Evolutionary conservation across 2,113 vertebrate species (phyloP).

Genomic region (Nycticebus coucang): DNA sequence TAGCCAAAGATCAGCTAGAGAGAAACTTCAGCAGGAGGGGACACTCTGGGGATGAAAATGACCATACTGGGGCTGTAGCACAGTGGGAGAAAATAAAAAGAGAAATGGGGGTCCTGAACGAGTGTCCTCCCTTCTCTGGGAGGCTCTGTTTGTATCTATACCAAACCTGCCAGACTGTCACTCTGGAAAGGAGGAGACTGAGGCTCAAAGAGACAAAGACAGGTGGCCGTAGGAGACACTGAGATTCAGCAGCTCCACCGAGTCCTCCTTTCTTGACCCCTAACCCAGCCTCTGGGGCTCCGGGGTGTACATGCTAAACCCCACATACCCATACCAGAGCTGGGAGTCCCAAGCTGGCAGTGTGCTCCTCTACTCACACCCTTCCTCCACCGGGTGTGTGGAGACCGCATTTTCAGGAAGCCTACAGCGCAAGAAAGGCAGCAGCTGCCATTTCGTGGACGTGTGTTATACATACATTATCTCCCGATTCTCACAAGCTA

Average conservation of each 20-base stretch:
- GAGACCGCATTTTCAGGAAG: background rate
- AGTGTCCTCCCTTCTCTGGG: background rate
- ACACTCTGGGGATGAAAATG: background rate
- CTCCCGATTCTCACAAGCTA: background rate
- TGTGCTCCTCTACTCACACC: accelerated
- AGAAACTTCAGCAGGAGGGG: background rate
- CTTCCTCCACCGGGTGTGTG: background rate
- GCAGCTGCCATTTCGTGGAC: background rate
- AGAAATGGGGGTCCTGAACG: background rate
- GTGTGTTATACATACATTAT: background rate
- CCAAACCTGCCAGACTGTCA: background rate
- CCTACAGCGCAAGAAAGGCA: background rate
- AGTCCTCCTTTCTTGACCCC: background rate
- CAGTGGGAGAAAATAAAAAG: background rate
- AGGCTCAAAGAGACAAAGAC: background rate
- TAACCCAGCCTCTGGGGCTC: background rate
- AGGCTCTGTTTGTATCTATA: background rate
- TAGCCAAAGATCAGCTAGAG: conserved; percentile 1
- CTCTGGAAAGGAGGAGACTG: background rate
- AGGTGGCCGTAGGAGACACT: background rate
- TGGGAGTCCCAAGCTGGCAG: background rate
- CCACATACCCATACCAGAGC: too few relatives aligned
- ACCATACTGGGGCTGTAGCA: background rate
- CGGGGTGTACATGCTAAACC: accelerated
- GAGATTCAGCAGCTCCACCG: accelerated